Evolutionary conservation across 2,888 invertebrate genomes (phyloP).

Genomic region (Drosophila trichaetosa): DNA sequence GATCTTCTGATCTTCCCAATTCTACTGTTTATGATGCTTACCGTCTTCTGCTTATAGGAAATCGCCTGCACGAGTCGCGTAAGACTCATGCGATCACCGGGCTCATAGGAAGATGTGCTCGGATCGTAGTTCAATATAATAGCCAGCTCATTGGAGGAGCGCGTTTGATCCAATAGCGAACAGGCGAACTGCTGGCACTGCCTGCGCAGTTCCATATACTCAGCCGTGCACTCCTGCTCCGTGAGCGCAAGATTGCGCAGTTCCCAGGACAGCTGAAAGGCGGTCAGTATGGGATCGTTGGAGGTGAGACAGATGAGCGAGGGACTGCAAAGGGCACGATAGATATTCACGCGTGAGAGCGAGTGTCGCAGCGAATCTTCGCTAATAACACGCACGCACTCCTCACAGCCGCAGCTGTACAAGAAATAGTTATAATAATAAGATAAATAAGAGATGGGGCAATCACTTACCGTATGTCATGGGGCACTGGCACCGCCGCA

Average conservation of each 20-base stretch:
- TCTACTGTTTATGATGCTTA: slow-evolving; percentile 76
- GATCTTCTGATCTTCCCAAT: neutral
- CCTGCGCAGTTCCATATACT: slow-evolving; percentile 93
- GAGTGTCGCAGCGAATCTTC: slow-evolving; percentile 93
- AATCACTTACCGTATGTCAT: slow-evolving; percentile 90
- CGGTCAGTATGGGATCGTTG: slow-evolving; percentile 95
- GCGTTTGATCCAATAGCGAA: slow-evolving; percentile 94
- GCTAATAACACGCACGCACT: slow-evolving; percentile 91
- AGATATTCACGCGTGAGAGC: slow-evolving; percentile 95
- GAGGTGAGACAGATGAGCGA: slow-evolving; percentile 97
- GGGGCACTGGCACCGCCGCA: slow-evolving; percentile 95
- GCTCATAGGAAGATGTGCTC: slow-evolving; percentile 89
- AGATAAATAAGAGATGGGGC: too few species aligned
- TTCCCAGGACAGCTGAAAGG: slow-evolving; percentile 98
- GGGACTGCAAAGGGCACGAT: slow-evolving; percentile 95
- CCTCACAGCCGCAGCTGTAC: slow-evolving; percentile 92
- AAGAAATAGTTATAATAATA: neutral
- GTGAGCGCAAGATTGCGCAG: slow-evolving; percentile 94
- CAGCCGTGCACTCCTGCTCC: slow-evolving; percentile 96
- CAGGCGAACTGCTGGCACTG: slow-evolving; percentile 97
- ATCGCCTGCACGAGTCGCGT: slow-evolving; percentile 95
- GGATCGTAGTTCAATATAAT: slow-evolving; percentile 97
- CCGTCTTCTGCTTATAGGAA: slow-evolving; percentile 97
- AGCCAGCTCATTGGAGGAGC: slow-evolving; percentile 96
- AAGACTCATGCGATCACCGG: slow-evolving; percentile 93